Base-by-base conservation (phyloP, 1,140 invertebrate genomes). In the Lamellibrachia luymesi region DNA sequence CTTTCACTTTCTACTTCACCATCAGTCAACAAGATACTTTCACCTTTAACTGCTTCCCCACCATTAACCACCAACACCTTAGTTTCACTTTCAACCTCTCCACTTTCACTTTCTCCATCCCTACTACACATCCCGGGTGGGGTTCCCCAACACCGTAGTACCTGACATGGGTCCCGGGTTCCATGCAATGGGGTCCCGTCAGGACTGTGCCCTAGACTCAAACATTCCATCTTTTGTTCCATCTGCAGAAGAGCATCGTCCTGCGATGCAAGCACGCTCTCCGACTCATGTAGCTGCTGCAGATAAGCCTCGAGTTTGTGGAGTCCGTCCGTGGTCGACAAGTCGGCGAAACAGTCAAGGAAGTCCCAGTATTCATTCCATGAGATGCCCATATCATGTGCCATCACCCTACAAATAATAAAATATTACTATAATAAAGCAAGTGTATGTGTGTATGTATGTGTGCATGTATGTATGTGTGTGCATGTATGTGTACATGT, bases 281-380 rank as follows among this genome's bases (percentile, higher is more conserved):
- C 90, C 49, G 56, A 91, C 90, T 93, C 94, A 13, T 92, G 27
- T 50, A 80, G 64, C n/a, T 50, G 96, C 94, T 97, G 97, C 2
- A 99, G 96, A 96, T 98, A 98, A 50, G 97, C 97, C 96, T 99
- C 98, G 0, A 99, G 95, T 64, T 97, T 96, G 0, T 95, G 94
- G 2, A 99, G 96, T 2, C 98, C 98, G 93, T 98, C 97, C 0
- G 96, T 94, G 1, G 97, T 97, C 0, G 97, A 95, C 2, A 99
- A 96, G 96, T 99, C 97, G 8, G 97, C 97, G 95, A 98, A 98
- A 6, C 97, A 97, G 94, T 98, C 97, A 7, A 99, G 96, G 95
- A 99, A 99, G 2, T 97, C 97, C 98, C 98, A 99, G 95, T 98
- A 98, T 95, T 99, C 98, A 94, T 97, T 97, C 98, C 98, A 99